These are phyloP conservation scores for Ormia ochracea DNA, from an alignment of 2,888 invertebrate species.

Conservation along the genomic window DNA sequence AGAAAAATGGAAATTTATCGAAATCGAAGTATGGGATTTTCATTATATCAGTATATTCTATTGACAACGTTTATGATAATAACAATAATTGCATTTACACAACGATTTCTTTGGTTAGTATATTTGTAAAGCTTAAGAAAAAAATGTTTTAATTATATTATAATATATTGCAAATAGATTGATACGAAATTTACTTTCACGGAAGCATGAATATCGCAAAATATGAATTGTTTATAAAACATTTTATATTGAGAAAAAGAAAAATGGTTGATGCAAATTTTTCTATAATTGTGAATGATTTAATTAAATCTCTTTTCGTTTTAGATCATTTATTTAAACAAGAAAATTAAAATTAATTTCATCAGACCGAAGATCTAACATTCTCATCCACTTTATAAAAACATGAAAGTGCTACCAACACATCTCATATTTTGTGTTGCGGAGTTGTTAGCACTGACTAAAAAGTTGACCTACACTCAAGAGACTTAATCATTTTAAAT, in stretches of 20 bases:
- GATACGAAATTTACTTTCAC: conserved; percentile 58
- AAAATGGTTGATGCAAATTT: conserved; percentile 29
- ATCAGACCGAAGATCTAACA: conserved; percentile 73
- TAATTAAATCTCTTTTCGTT: conserved; percentile 69
- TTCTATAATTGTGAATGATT: conserved; percentile 62
- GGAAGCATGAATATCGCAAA: conserved; percentile 50
- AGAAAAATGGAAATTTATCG: too few relatives aligned
- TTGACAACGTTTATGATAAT: too few relatives aligned
- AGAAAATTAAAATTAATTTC: conserved; percentile 74
- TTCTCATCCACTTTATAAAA: conserved; percentile 47
- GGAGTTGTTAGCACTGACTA: neutral
- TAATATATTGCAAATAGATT: conserved; percentile 52
- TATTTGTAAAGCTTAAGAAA: neutral
- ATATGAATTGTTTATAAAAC: neutral
- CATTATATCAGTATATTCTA: too few relatives aligned
- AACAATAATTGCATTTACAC: too few relatives aligned
- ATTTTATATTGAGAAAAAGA: neutral
- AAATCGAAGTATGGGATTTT: too few relatives aligned
- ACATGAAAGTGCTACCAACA: conserved; percentile 48
- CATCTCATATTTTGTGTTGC: neutral
- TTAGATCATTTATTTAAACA: conserved; percentile 69
- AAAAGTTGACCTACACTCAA: neutral
- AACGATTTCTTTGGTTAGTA: neutral
- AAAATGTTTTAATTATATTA: conserved; percentile 45
- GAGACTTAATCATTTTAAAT: too few relatives aligned